A percentile compares a stretch with the other conserved stretches of the same genome.
Evolutionary conservation across 2,888 invertebrate genomes (phyloP).

Genomic region (Harpagoxenus sublaevis): DNA sequence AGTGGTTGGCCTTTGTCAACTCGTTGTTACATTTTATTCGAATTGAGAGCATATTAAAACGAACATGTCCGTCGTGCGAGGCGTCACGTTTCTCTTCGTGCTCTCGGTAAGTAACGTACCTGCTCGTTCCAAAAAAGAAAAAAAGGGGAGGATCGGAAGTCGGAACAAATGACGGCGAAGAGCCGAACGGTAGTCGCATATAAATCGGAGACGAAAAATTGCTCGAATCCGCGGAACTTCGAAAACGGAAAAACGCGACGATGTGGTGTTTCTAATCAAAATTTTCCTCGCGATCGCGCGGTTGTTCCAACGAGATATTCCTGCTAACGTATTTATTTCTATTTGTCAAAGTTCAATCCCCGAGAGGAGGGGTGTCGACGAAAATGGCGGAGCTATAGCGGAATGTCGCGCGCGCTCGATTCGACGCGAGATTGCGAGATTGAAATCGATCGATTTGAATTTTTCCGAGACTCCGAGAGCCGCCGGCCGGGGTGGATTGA

Average conservation of each 20-base stretch:
- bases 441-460: not conserved
- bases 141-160: no score
- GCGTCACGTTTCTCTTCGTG: not conserved
- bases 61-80: not conserved
- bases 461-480: no score
- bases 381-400: not conserved
- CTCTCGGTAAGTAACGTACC: constrained; percentile 26
- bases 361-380: not conserved
- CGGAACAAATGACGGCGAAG: not conserved
- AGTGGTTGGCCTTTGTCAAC: constrained; percentile 30
- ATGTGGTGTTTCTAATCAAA: not conserved
- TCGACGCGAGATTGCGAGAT: not conserved
- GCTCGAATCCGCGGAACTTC: not conserved
- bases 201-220: not conserved
- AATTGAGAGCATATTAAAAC: not conserved
- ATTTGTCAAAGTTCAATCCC: not conserved
- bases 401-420: not conserved
- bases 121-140: not conserved
- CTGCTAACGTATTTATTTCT: not conserved
- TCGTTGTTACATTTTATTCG: not conserved
- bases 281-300: not conserved
- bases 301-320: not conserved
- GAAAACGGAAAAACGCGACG: no score
- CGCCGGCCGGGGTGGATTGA: not conserved
- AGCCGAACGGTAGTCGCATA: not conserved